Evolutionary conservation across 2,888 invertebrate species (phyloP).

Genomic region (Ryuthela nishihirai): DNA sequence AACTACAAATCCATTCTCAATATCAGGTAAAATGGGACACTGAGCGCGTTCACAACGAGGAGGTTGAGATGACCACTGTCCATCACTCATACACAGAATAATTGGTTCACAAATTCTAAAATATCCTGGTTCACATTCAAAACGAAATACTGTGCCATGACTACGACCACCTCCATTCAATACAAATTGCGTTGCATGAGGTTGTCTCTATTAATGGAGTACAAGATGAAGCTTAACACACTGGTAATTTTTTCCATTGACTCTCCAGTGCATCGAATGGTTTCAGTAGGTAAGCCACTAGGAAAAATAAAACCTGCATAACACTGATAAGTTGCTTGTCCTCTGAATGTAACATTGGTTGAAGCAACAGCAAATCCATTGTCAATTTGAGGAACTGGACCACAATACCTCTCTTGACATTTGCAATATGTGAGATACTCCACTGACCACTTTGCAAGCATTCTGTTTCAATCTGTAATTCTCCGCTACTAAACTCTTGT

Average conservation of each 20-base stretch:
- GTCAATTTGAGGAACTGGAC: slow-evolving; percentile 95
- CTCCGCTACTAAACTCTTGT: slow-evolving; percentile 89
- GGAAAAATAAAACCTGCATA: slow-evolving; percentile 88
- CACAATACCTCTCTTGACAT: slow-evolving; percentile 78
- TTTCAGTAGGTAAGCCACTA: slow-evolving; percentile 78
- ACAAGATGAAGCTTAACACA: slow-evolving; percentile 88
- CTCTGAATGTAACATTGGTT: slow-evolving; percentile 89
- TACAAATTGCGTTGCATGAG: slow-evolving; percentile 79
- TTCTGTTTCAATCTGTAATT: slow-evolving; percentile 74
- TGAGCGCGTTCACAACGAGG: slow-evolving; percentile 70
- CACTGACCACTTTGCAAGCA: slow-evolving; percentile 87
- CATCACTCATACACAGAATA: slow-evolving; percentile 89
- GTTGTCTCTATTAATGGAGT: slow-evolving; percentile 78
- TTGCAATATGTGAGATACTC: slow-evolving; percentile 86
- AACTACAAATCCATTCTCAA: slow-evolving; percentile 81
- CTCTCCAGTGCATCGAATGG: slow-evolving; percentile 85
- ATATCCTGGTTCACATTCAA: slow-evolving; percentile 88
- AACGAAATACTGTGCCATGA: slow-evolving; percentile 88
- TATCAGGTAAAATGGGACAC: slow-evolving; percentile 52
- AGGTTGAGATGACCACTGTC: slow-evolving; percentile 89
- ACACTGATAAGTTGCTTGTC: slow-evolving; percentile 91
- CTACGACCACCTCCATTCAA: slow-evolving; percentile 86
- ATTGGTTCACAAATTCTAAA: slow-evolving; percentile 77
- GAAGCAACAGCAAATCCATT: slow-evolving; percentile 96
- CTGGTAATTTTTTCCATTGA: slow-evolving; percentile 86